A percentile compares a stretch with the other conserved stretches of the same genome.
These are phyloP conservation scores for Drosophila pandora DNA, from an alignment of 1,140 invertebrate genomes.

Conservation along the genomic window DNA sequence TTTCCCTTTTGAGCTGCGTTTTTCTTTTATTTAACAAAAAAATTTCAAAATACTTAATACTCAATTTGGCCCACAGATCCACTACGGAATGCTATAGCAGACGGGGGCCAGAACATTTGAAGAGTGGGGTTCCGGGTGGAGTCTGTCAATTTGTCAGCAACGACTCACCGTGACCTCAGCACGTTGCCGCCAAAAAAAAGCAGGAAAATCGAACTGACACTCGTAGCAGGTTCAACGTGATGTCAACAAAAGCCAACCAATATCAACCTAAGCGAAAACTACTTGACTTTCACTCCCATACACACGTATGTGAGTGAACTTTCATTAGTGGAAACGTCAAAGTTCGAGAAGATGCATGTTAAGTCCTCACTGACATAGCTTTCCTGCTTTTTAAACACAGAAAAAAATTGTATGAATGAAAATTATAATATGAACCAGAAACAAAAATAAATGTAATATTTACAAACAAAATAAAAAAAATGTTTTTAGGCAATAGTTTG, in stretches of 20 bases:
- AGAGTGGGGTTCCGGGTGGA: slow-evolving; percentile 8
- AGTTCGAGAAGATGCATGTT: slow-evolving; percentile 45
- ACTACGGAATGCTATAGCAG: slow-evolving; percentile 37
- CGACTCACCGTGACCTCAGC: slow-evolving; percentile 43
- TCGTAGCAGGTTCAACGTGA: slow-evolving; percentile 72
- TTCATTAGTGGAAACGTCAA: slow-evolving; percentile 76
- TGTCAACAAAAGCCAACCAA: slow-evolving; percentile 71
- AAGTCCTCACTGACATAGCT: slow-evolving; percentile 14
- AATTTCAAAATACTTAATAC: slow-evolving; percentile 77
- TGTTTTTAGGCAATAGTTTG: no score
- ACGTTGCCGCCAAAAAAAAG: slow-evolving; percentile 14
- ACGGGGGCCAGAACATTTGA: slow-evolving; percentile 9
- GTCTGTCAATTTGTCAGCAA: slow-evolving; percentile 36
- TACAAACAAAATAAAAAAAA: no score
- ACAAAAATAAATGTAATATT: neutral
- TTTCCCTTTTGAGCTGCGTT: slow-evolving; percentile 21
- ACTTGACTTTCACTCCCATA: slow-evolving; percentile 34
- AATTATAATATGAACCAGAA: neutral
- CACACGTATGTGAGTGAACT: slow-evolving; percentile 48
- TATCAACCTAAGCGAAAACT: slow-evolving; percentile 39
- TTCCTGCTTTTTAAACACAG: slow-evolving; percentile 5
- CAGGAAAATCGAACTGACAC: slow-evolving; percentile 59
- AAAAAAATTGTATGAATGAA: neutral
- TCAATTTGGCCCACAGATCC: slow-evolving; percentile 62
- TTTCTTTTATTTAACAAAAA: slow-evolving; percentile 37